phyloP scores from a whole-genome alignment of 2,113 vertebrate species.

The Tiliqua scincoides region DNA sequence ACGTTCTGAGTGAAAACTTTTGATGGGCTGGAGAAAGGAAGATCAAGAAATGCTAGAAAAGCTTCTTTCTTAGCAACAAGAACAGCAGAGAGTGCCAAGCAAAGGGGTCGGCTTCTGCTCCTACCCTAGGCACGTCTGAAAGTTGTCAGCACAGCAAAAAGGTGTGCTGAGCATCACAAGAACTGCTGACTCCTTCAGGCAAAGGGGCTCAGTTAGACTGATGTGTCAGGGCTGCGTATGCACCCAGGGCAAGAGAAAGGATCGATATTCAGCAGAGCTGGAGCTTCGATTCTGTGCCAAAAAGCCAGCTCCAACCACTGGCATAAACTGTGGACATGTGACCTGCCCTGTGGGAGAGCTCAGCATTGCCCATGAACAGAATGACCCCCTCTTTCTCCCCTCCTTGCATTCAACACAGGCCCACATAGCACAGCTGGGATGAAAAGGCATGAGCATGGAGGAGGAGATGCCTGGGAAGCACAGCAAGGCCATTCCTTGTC shows the following conservation, averaged over 20 bases:
- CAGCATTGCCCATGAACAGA: neutral
- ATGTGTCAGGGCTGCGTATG: neutral
- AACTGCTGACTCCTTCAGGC: neutral
- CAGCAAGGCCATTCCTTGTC: no score
- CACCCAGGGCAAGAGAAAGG: neutral
- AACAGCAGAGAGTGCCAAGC: neutral
- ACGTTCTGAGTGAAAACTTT: neutral
- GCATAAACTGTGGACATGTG: neutral
- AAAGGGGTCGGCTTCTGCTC: neutral
- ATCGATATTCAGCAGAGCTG: neutral
- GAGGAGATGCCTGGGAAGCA: no score
- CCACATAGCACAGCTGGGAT: no score
- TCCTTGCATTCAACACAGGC: no score
- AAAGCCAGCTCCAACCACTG: neutral
- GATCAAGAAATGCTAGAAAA: fast-evolving
- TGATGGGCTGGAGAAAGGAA: neutral
- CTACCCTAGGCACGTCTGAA: neutral
- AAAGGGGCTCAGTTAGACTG: neutral
- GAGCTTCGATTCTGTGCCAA: neutral
- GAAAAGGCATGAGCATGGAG: no score
- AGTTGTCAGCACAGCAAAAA: neutral
- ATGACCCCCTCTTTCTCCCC: no score
- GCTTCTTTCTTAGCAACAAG: neutral
- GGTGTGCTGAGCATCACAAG: neutral
- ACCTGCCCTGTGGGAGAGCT: neutral